phyloP scores from a whole-genome alignment of 2,888 invertebrate species.

The Allygus modestus region DNA sequence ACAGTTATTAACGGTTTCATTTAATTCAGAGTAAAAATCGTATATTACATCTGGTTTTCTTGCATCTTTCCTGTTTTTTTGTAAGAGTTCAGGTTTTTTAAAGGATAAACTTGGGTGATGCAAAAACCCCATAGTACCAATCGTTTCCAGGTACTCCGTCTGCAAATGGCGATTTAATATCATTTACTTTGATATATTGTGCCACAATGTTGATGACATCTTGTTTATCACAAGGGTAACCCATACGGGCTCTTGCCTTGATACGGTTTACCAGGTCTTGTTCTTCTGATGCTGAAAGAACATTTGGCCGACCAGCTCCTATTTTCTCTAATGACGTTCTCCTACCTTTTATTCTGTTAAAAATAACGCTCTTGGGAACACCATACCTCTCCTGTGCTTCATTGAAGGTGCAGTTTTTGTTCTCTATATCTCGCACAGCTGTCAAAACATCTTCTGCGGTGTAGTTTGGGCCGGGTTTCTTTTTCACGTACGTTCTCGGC shows the following conservation, averaged over 20 bases:
- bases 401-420: constrained; percentile 45
- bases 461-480: constrained; percentile 40
- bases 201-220: constrained; percentile 65
- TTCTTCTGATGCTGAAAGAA: constrained; percentile 46
- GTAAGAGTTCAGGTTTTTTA: constrained; percentile 70
- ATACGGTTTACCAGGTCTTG: constrained; percentile 66
- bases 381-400: constrained; percentile 42
- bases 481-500: constrained; percentile 47
- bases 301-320: constrained; percentile 28
- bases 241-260: constrained; percentile 68
- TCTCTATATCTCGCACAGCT: constrained; percentile 46
- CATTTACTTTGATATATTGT: constrained; percentile 57
- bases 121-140: constrained; percentile 67
- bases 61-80: constrained; percentile 68
- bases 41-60: constrained; percentile 70
- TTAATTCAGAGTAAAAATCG: constrained; percentile 69
- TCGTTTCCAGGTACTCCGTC: constrained; percentile 69
- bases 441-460: constrained; percentile 44
- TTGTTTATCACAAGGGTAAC: constrained; percentile 69
- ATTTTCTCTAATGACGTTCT: constrained; percentile 48
- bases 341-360: constrained; percentile 56
- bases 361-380: constrained; percentile 55
- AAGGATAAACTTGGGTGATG: constrained; percentile 67
- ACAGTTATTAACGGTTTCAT: constrained; percentile 61
- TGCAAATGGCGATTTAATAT: constrained; percentile 67